Evolutionary conservation across 2,888 invertebrate genomes (phyloP), one percentile per base, ranked within the genome.

Genomic region (Ennomos quercinarius): DNA sequence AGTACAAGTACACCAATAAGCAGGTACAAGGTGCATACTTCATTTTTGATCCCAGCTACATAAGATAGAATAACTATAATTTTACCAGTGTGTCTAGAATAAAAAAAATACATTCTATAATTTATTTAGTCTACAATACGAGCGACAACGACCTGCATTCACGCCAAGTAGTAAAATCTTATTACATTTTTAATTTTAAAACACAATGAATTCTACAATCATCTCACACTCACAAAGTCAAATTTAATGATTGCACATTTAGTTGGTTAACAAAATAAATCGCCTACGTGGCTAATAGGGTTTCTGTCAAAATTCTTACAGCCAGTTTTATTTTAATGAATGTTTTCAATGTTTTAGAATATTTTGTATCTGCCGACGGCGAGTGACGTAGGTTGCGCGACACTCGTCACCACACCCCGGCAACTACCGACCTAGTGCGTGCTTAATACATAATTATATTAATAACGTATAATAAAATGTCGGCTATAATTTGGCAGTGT

Each of bases 381-480:
- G 10, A 5, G 34, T 56, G 56, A 56, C 51, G 46, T 52, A 1
- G 13, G 37, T 51, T 12, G 41, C 37, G 38, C 42, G 57, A 58
- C 52, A 41, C 17, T 54, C 41, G 44, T 53, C 44, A 37, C 40
- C 42, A 48, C 58, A 58, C 43, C 45, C 37, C 49, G 49, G 54
- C 56, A 65, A 64, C 68, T 66, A 64, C 48, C 45, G 45, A 53
- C 65, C 58, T 59, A 65, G 47, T 46, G 61, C 68, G 73, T 72
- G 36, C 11, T 59, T 55, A 11, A n/a, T 0, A 61, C 67, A 72
- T 73, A 74, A 73, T 77, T 76, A 77, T 73, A 72, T 72, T 74
- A 76, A 75, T 73, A 67, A 71, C 59, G 60, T 73, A 67, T 70
- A 71, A 76, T 80, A 72, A 74, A 71, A 71, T 67, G 72, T 72